Conservation (phyloP, 2,797 vertebrate species). For the Rhynchotus rufescens region DNA sequence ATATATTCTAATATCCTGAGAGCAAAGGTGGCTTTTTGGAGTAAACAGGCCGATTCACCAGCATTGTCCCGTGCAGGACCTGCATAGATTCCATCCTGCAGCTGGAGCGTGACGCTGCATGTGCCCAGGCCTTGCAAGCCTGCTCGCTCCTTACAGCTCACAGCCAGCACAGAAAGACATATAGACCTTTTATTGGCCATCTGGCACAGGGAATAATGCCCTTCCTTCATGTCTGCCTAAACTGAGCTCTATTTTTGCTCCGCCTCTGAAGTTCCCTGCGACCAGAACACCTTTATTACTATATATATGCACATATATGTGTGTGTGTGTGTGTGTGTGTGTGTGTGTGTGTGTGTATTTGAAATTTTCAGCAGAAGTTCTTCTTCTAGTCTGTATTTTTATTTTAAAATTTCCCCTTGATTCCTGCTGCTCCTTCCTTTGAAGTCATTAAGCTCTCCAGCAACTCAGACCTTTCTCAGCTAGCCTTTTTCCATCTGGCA, state of each 20-base stretch:
- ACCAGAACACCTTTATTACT: background rate
- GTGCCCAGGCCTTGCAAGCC: background rate
- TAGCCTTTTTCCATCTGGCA: conserved; percentile 39
- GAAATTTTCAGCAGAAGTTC: background rate
- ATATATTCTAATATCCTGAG: background rate
- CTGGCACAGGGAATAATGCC: conserved; percentile 6
- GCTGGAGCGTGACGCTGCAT: too few relatives aligned
- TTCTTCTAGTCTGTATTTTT: background rate
- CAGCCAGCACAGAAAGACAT: background rate
- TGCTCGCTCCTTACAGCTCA: background rate
- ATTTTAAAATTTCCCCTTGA: conserved; percentile 24
- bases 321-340: too few relatives aligned
- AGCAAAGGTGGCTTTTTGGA: background rate
- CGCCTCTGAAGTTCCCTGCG: background rate
- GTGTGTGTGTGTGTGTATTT: background rate
- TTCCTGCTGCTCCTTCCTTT: background rate
- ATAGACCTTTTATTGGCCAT: conserved; percentile 11
- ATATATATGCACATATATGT: too few relatives aligned
- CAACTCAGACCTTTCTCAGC: conserved; percentile 14
- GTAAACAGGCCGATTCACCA: background rate
- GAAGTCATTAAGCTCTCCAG: conserved; percentile 22
- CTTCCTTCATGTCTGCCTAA: background rate
- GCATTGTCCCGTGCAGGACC: fast-evolving
- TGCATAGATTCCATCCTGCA: background rate
- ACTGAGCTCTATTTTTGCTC: conserved; percentile 1